Percentiles rank a stretch among this genome's conserved stretches.
Evolutionary conservation across 2,888 invertebrate species (phyloP).

Genomic region (Pandemis cinnamomeana): DNA sequence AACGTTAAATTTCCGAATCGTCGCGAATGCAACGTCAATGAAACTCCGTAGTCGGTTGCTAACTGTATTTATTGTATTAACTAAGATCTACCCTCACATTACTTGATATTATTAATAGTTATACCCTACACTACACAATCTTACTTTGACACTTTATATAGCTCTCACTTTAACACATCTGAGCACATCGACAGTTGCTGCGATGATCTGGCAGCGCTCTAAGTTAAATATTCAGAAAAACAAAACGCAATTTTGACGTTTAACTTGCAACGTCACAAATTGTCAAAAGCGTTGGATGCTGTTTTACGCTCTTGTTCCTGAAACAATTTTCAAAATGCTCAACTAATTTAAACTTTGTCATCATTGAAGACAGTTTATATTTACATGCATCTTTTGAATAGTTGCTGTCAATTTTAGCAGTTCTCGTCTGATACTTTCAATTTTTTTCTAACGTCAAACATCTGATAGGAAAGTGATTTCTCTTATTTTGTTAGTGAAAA

Average conservation of each 20-base stretch:
- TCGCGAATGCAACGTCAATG: too few relatives aligned
- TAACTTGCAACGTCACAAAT: not conserved
- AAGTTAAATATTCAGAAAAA: not conserved
- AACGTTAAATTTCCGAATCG: too few relatives aligned
- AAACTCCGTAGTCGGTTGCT: too few relatives aligned
- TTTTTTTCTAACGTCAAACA: slow-evolving; percentile 24
- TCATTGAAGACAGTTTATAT: not conserved
- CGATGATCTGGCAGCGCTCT: not conserved
- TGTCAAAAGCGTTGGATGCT: not conserved
- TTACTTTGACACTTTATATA: too few relatives aligned
- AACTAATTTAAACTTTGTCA: not conserved
- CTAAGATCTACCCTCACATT: too few relatives aligned
- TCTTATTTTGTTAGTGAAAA: slow-evolving; percentile 31
- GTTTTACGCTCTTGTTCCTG: not conserved
- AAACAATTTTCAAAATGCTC: too few relatives aligned
- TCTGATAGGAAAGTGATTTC: slow-evolving; percentile 14
- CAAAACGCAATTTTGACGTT: slow-evolving; percentile 2
- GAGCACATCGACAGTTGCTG: too few relatives aligned
- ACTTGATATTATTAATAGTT: too few relatives aligned
- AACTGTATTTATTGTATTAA: too few relatives aligned
- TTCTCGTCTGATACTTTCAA: not conserved
- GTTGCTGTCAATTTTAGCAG: not conserved
- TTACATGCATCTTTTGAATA: not conserved
- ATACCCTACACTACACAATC: too few relatives aligned
- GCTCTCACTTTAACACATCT: too few relatives aligned